Evolutionary conservation across 2,113 vertebrate species (phyloP).

Genomic region (Mobula hypostoma): DNA sequence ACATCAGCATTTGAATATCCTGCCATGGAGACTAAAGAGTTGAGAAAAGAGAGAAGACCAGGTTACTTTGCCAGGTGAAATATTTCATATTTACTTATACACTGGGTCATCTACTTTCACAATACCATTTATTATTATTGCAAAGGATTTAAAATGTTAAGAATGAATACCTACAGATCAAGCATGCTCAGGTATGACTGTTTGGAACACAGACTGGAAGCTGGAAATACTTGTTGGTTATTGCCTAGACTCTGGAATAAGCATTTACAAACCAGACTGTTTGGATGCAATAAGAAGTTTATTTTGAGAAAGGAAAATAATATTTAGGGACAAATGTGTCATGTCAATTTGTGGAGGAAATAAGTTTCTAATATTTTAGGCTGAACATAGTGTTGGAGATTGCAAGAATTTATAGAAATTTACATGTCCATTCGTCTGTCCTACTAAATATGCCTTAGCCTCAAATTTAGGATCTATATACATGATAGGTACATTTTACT

Average conservation of each 20-base stretch:
- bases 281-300: neutral
- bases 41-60: constrained; percentile 34
- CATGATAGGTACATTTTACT: too few relatives aligned
- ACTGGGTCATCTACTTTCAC: neutral
- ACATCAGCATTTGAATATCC: neutral
- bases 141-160: neutral
- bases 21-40: constrained; percentile 24
- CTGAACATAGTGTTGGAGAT: neutral
- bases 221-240: neutral
- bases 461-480: neutral
- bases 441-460: neutral
- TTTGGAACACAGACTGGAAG: neutral
- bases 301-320: neutral
- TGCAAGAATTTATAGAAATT: neutral
- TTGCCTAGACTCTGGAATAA: neutral
- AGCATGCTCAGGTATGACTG: too few relatives aligned
- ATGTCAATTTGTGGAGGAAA: neutral
- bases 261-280: neutral
- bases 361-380: neutral
- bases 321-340: neutral
- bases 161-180: neutral
- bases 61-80: constrained; percentile 29
- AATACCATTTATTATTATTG: neutral
- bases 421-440: too few relatives aligned
- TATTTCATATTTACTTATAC: neutral